Conservation (phyloP, 2,888 invertebrate genomes). For the Tipula confusa region DNA sequence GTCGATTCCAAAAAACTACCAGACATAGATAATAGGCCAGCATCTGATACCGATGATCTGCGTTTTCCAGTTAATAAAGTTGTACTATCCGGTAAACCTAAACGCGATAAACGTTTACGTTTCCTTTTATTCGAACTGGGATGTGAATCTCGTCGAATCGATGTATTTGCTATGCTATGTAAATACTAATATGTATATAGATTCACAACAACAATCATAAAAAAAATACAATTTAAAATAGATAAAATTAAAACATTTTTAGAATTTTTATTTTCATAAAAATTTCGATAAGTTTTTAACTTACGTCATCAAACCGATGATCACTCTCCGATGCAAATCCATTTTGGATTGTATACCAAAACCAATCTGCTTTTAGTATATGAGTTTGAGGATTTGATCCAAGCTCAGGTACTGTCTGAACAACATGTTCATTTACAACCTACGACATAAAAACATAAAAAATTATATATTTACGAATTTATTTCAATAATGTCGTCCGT, state of each 20-base stretch:
- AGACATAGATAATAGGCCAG: conserved; percentile 76
- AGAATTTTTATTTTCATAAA: conserved; percentile 6
- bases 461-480: too few species aligned
- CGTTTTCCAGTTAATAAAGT: conserved; percentile 59
- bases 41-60: conserved; percentile 81
- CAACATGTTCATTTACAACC: conserved; percentile 81
- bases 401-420: conserved; percentile 66
- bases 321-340: conserved; percentile 89
- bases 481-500: not conserved
- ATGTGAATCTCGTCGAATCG: conserved; percentile 55
- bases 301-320: conserved; percentile 81
- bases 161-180: conserved; percentile 50
- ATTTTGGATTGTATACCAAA: conserved; percentile 97
- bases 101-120: conserved; percentile 66
- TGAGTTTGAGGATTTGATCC: conserved; percentile 60
- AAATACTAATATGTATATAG: conserved; percentile 44
- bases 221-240: not conserved
- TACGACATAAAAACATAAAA: too few species aligned
- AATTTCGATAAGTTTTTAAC: conserved; percentile 42
- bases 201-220: too few species aligned
- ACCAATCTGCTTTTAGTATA: conserved; percentile 91
- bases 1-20: conserved; percentile 88
- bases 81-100: conserved; percentile 47
- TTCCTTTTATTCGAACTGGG: conserved; percentile 61
- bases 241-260: not conserved